Evolutionary conservation across 2,888 invertebrate species (phyloP).

Genomic region (Yponomeuta malinellus): DNA sequence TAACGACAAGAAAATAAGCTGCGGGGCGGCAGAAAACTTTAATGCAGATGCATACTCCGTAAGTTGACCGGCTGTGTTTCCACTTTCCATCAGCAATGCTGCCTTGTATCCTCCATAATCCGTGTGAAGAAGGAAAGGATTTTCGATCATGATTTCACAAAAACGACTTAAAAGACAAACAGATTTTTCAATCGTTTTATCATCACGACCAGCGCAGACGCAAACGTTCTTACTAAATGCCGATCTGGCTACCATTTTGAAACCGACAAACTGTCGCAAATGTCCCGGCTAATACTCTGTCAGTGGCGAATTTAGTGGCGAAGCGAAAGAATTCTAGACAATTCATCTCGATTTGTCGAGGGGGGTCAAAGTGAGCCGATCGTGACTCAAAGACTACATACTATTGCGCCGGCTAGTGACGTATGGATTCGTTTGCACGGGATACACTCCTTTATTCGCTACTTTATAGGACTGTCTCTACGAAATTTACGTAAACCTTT

Average conservation of each 20-base stretch:
- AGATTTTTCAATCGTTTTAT: neutral
- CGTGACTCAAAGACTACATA: constrained; percentile 49
- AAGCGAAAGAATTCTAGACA: constrained; percentile 47
- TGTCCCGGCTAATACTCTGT: neutral
- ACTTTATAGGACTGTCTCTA: too few relatives aligned
- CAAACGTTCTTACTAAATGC: neutral
- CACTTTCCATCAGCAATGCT: too few relatives aligned
- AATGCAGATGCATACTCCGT: too few relatives aligned
- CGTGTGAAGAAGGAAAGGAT: too few relatives aligned
- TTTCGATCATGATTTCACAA: neutral
- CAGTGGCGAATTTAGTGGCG: constrained; percentile 4
- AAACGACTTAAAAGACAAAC: neutral
- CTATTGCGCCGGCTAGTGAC: constrained; percentile 12
- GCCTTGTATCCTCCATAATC: too few relatives aligned
- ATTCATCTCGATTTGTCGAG: constrained; percentile 72
- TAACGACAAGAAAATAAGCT: neutral
- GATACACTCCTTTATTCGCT: too few relatives aligned
- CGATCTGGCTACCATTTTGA: neutral
- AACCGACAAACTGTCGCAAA: constrained; percentile 1
- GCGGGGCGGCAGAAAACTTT: too few relatives aligned
- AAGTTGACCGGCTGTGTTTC: too few relatives aligned
- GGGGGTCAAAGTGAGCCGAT: constrained; percentile 50
- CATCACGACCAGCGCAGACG: neutral
- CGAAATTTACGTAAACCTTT: too few relatives aligned
- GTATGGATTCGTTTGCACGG: neutral